Base-by-base conservation (phyloP, 1,140 invertebrate species). In the Ruditapes philippinarum region DNA sequence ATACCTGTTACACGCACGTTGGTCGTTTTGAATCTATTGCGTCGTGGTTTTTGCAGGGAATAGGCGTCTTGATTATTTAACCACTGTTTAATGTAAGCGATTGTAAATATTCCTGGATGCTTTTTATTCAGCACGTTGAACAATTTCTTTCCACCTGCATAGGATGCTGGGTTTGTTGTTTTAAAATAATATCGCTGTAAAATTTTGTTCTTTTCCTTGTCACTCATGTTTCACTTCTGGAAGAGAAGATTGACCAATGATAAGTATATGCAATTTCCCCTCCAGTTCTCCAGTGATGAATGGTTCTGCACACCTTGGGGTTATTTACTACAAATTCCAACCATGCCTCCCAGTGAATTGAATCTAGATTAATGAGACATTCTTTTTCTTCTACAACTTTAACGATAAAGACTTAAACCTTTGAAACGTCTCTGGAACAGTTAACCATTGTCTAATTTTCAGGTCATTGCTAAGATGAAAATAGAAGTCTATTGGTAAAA, bases 61-160 rank as follows among this genome's bases (percentile, higher is more conserved):
- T 90, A 91, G 28, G 74, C 81, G 57, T 91, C 85, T 65, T 88
- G 70, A 85, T 31, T 49, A 14, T 89, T 73, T 38, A 91, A 80
- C 60, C 82, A 80, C 33, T 73, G 82, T 84, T 73, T 33, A 22
- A 84, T 49, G 65, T 42, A 84, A 33, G 33, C 40, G 19, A 33
- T n/a, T 7, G 62, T 84, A 73, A 84, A 84, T 49, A 36, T 36
- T 84, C 82, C 82, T 2, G 68, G 62, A 36, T 84, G 65, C 49
- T 84, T 84, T 33, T 84, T 84, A 25, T 70, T 60, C 9, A 85
- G 14, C 33, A 74, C 49, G 17, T 17, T 31, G 7, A 54, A 40
- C 31, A 85, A n/a, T 85, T 85, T 85, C 49, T 31, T 40, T 22
- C 42, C 25, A 1, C 82, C 65, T 12, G 82, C 11, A 74, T 45